A percentile compares a stretch with the other conserved stretches of the same genome.
Conservation (phyloP, 2,888 invertebrate genomes). For the Adelphocoris suturalis region DNA sequence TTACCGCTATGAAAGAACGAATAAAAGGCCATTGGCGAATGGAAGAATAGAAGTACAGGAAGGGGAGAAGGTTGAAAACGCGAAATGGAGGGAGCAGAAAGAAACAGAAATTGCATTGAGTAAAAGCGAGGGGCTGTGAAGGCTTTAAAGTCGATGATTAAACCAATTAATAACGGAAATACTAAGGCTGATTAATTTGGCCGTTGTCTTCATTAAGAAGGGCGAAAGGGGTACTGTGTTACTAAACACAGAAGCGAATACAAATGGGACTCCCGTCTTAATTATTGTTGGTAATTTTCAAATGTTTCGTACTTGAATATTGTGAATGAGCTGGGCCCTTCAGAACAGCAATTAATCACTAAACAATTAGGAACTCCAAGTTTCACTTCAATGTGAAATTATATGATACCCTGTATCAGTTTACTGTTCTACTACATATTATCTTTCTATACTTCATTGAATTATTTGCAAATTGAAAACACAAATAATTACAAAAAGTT, state of each 20-base stretch:
- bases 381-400: background rate
- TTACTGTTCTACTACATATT: too few species aligned
- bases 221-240: background rate
- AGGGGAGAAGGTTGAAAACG: too few species aligned
- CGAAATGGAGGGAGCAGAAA: background rate
- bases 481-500: too few species aligned
- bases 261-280: constrained; percentile 38
- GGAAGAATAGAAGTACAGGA: background rate
- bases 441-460: too few species aligned
- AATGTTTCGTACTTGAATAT: constrained; percentile 13
- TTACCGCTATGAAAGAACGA: too few species aligned
- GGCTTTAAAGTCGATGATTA: constrained; percentile 63
- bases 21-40: too few species aligned
- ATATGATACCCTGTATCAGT: too few species aligned
- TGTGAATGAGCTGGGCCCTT: background rate
- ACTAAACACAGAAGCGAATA: constrained; percentile 26
- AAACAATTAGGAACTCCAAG: background rate
- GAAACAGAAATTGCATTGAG: constrained; percentile 25
- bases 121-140: background rate
- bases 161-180: constrained; percentile 58
- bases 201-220: constrained; percentile 61
- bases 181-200: constrained; percentile 63
- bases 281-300: constrained; percentile 53
- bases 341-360: background rate
- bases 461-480: too few species aligned